A percentile compares a stretch with the other conserved stretches of the same genome.
phyloP scores from a whole-genome alignment of 2,113 vertebrate genomes.

The Macquaria australasica region DNA sequence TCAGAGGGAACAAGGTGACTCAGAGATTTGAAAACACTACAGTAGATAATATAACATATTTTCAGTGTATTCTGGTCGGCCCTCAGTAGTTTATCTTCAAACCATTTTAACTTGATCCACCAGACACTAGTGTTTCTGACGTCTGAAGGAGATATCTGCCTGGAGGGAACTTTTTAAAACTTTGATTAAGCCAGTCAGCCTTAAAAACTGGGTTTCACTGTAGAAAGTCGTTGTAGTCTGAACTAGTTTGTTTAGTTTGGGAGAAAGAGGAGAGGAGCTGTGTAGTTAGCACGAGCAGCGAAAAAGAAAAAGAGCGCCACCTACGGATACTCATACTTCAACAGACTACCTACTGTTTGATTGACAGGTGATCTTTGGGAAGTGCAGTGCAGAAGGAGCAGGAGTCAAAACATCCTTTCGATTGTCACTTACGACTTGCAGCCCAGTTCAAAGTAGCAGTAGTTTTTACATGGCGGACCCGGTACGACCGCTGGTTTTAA shows the following conservation, averaged over 20 bases:
- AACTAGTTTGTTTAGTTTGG: not conserved
- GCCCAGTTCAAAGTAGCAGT: not conserved
- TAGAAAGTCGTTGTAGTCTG: not conserved
- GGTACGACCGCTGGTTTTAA: not conserved
- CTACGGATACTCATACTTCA: not conserved
- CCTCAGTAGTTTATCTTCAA: not conserved
- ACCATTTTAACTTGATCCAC: not conserved
- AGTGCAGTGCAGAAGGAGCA: not conserved
- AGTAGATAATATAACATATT: slow-evolving; percentile 8
- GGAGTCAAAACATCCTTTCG: not conserved
- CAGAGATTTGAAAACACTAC: slow-evolving; percentile 10
- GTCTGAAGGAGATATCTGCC: too few relatives aligned
- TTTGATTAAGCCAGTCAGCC: not conserved
- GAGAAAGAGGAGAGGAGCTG: not conserved
- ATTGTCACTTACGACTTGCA: not conserved
- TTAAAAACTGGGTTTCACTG: not conserved
- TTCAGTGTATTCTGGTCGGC: not conserved
- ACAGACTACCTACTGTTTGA: slow-evolving; percentile 11
- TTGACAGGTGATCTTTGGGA: not conserved
- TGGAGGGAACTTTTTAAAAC: not conserved
- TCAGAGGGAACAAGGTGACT: not conserved
- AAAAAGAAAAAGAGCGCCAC: not conserved
- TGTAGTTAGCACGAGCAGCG: not conserved
- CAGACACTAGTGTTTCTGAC: too few relatives aligned
- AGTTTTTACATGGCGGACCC: not conserved